phyloP scores from a whole-genome alignment of 2,113 vertebrate species.

The Callaeas wilsoni region DNA sequence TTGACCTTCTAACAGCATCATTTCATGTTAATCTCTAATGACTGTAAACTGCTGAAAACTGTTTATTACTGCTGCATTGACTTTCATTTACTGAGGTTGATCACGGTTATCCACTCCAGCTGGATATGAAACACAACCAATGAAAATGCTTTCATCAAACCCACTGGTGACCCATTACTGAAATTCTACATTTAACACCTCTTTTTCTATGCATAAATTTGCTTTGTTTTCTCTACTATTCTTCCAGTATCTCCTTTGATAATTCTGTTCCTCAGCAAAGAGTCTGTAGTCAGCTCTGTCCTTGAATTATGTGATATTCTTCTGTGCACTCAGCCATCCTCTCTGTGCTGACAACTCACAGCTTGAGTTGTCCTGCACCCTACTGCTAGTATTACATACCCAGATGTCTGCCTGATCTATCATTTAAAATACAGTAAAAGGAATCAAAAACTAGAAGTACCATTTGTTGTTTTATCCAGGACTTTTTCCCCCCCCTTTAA shows the following conservation, averaged over 20 bases:
- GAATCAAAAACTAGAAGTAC: neutral
- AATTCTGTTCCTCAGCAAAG: neutral
- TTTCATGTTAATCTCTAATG: neutral
- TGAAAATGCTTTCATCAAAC: neutral
- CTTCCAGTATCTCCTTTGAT: neutral
- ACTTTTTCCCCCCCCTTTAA: neutral
- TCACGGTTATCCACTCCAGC: neutral
- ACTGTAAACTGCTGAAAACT: neutral
- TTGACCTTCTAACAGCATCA: neutral
- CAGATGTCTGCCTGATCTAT: constrained; percentile 23
- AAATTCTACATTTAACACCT: constrained; percentile 3
- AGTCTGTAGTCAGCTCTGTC: neutral
- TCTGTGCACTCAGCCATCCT: constrained; percentile 5
- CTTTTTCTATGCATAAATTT: constrained; percentile 20
- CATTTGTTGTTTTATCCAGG: neutral
- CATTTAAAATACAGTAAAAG: neutral
- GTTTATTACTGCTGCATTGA: neutral
- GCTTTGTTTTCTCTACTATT: neutral
- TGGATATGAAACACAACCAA: neutral
- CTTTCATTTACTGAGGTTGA: neutral
- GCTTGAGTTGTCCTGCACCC: constrained; percentile 31
- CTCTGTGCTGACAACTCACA: constrained; percentile 21
- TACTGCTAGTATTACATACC: neutral
- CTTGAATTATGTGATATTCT: constrained; percentile 4
- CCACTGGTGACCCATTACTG: neutral